Conservation (phyloP, 2,888 invertebrate species). For the Sthenelais limicola region DNA sequence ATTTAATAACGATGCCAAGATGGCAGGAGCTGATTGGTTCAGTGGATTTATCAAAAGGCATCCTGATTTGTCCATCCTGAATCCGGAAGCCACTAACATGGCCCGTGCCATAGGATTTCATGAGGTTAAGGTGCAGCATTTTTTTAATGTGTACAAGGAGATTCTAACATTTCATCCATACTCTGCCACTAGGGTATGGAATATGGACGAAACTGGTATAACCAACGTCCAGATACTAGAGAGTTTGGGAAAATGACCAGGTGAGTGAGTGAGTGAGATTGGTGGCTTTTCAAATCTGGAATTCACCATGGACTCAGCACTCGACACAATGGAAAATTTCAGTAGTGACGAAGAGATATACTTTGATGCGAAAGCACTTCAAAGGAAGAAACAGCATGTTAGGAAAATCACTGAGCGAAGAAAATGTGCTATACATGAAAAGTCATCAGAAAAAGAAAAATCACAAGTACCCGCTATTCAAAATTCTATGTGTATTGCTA, state of each 20-base stretch:
- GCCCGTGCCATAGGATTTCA: background rate
- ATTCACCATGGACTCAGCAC: too few species aligned
- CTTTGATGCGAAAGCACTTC: too few species aligned
- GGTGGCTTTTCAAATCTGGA: constrained; percentile 14
- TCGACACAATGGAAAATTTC: too few species aligned
- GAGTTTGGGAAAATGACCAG: constrained; percentile 27
- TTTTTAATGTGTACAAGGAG: background rate
- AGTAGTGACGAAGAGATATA: too few species aligned
- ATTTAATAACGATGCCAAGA: background rate
- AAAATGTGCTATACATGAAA: too few species aligned
- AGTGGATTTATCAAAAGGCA: background rate
- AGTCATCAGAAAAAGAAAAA: too few species aligned
- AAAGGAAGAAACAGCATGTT: too few species aligned
- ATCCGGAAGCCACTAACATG: background rate
- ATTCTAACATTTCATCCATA: background rate
- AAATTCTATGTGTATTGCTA: too few species aligned
- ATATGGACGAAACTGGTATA: too few species aligned
- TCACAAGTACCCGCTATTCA: too few species aligned
- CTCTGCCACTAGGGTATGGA: background rate
- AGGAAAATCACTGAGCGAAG: too few species aligned
- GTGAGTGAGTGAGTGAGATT: constrained; percentile 15
- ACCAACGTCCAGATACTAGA: constrained; percentile 6
- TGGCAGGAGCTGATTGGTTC: background rate
- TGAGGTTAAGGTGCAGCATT: background rate
- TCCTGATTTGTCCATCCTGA: background rate